Percentiles rank a stretch among this genome's conserved stretches.
phyloP scores from a whole-genome alignment of 1,140 invertebrate genomes.

The Leguminivora glycinivorella region DNA sequence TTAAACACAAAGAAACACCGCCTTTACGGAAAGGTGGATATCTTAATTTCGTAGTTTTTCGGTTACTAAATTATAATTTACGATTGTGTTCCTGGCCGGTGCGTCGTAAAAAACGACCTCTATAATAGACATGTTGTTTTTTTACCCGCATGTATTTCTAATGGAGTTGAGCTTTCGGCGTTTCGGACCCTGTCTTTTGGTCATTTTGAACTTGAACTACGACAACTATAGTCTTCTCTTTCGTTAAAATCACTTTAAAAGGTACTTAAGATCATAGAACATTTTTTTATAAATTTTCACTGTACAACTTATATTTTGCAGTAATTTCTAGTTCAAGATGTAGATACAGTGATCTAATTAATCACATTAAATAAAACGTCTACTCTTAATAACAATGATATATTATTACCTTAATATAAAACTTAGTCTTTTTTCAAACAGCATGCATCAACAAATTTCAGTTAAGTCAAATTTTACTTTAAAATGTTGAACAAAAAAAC shows the following conservation, averaged over 20 bases:
- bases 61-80: constrained; percentile 77
- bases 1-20: constrained; percentile 62
- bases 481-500: no score
- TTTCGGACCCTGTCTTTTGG: constrained; percentile 45
- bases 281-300: no score
- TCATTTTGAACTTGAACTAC: constrained; percentile 36
- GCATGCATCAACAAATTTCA: no score
- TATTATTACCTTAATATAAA: no score
- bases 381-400: no score
- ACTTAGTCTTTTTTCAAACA: no score
- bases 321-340: no score
- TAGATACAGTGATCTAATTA: no score
- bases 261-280: neutral
- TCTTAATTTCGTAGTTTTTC: constrained; percentile 71
- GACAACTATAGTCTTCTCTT: constrained; percentile 44
- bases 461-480: no score
- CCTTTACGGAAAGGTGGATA: constrained; percentile 60
- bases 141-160: constrained; percentile 69
- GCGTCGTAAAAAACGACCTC: constrained; percentile 59
- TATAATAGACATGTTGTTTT: constrained; percentile 76
- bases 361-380: no score
- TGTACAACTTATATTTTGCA: no score
- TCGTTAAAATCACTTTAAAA: constrained; percentile 35
- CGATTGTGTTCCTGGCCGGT: constrained; percentile 62
- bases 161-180: constrained; percentile 55